Base-by-base conservation (phyloP, 2,113 vertebrate genomes). In the Chloropsis cyanopogon region DNA sequence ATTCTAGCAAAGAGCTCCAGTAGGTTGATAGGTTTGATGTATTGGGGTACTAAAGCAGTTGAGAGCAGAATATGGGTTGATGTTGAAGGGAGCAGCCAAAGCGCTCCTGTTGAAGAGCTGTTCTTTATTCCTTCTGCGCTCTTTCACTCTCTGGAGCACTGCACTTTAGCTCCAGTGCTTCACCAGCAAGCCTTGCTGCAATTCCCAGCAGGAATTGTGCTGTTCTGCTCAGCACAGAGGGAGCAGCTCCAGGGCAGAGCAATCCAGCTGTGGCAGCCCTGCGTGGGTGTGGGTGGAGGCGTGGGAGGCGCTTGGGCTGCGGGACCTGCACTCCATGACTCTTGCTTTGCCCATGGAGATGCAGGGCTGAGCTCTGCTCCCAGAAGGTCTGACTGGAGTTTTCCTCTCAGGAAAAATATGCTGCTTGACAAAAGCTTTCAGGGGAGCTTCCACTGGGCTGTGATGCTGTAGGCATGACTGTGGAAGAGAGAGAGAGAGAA, bases 1-100 rank as follows among this genome's bases (percentile, higher is more conserved):
- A 81, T 88, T 88, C 49, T 23, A 60, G 23, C 20, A 61, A 84
- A 60, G 56, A 68, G n/a, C 23, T 89, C 33, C 44, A 44, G 37
- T 93, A 79, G 42, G 24, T 73, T 90, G 69, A 41, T 70, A 33
- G 11, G 19, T 93, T 91, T 93, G 76, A 81, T 88, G 39, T 70
- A 68, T n/a, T 33, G 64, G 35, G 39, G 24, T 52, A 28, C 41
- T 86, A 66, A 83, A 80, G 6, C 29, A 24, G 24, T 14, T 68
- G 28, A 82, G 70, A 76, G 39, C 10, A 41, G 78, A 85, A 84
- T 69, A 41, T 71, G 46, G 35, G 31, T 52, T 50, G 75, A 39
- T 29, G 19, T 4, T 47, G 47, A 77, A 90, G n/a, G 29, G 47
- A 92, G 41, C 29, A 78, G 35, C 77, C 50, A 73, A 7, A 57